A percentile compares a stretch with the other conserved stretches of the same genome.
Evolutionary conservation across 1,140 invertebrate genomes (phyloP).

Genomic region (Prorops nasuta): DNA sequence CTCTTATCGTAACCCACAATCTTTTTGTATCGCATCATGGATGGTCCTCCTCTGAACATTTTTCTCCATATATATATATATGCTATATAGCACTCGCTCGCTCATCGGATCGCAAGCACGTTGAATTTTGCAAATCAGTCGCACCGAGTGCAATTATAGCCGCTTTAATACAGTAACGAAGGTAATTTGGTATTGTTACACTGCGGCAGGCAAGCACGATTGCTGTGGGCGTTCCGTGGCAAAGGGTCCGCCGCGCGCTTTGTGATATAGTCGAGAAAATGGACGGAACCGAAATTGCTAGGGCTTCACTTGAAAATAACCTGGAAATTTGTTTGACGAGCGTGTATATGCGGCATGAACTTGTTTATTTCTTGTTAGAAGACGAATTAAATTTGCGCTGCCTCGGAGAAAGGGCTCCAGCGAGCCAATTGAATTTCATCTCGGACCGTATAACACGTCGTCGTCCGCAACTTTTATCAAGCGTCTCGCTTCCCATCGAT

Average conservation of each 20-base stretch:
- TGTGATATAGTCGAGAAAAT: too few relatives aligned
- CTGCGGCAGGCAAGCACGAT: slow-evolving; percentile 9
- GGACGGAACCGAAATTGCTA: background rate
- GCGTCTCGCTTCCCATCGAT: too few relatives aligned
- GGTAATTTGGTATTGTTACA: slow-evolving; percentile 32
- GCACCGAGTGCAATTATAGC: slow-evolving; percentile 14
- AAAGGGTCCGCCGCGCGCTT: slow-evolving; percentile 8
- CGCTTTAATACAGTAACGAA: slow-evolving; percentile 30
- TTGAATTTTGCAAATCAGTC: slow-evolving; percentile 6
- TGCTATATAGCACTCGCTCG: too few relatives aligned
- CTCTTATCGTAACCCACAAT: background rate
- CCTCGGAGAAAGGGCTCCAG: too few relatives aligned
- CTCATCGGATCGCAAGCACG: background rate
- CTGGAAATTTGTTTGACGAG: background rate
- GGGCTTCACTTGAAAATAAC: background rate
- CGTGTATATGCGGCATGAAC: background rate
- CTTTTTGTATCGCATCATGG: too few relatives aligned
- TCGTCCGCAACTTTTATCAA: too few relatives aligned
- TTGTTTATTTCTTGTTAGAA: background rate
- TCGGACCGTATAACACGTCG: too few relatives aligned
- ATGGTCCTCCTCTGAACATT: slow-evolving; percentile 9
- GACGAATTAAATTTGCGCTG: background rate
- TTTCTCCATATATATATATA: background rate
- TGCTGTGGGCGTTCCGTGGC: slow-evolving; percentile 15
- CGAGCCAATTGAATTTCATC: too few relatives aligned